Conservation (phyloP, 2,113 vertebrate genomes). For the Bos taurus region DNA sequence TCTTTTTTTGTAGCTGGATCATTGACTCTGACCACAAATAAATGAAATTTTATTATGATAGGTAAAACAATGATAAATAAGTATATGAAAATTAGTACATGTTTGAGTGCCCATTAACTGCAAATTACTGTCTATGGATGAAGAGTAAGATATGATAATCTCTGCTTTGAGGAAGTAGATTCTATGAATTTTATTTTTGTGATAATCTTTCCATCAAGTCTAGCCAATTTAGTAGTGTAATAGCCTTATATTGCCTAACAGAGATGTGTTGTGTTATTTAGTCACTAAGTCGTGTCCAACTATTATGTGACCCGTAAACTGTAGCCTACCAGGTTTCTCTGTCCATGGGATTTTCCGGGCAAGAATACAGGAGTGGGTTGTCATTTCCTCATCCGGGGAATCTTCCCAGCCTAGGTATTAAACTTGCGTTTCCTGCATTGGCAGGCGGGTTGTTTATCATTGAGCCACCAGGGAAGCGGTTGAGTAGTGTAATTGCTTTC, state of each 20-base stretch:
- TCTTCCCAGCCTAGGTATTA: background rate
- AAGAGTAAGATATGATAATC: background rate
- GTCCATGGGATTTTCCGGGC: background rate
- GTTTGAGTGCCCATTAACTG: background rate
- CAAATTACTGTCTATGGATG: background rate
- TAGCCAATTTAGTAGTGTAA: background rate
- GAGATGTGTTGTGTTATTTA: background rate
- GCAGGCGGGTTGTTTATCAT: background rate
- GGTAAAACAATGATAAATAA: background rate
- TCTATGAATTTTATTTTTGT: conserved; percentile 15
- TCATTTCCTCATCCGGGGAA: background rate
- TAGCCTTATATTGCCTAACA: background rate
- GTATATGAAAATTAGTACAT: background rate
- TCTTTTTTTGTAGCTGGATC: background rate
- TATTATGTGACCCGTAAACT: background rate
- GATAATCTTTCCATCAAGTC: background rate
- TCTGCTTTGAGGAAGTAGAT: background rate
- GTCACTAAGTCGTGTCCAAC: background rate
- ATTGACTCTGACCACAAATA: background rate
- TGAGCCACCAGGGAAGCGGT: background rate
- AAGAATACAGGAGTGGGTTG: background rate
- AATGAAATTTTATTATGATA: conserved; percentile 6
- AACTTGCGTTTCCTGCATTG: background rate
- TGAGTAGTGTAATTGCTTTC: background rate
- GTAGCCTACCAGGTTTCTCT: background rate